Conservation (phyloP, 2,888 invertebrate species). For the Chrysolina americana region DNA sequence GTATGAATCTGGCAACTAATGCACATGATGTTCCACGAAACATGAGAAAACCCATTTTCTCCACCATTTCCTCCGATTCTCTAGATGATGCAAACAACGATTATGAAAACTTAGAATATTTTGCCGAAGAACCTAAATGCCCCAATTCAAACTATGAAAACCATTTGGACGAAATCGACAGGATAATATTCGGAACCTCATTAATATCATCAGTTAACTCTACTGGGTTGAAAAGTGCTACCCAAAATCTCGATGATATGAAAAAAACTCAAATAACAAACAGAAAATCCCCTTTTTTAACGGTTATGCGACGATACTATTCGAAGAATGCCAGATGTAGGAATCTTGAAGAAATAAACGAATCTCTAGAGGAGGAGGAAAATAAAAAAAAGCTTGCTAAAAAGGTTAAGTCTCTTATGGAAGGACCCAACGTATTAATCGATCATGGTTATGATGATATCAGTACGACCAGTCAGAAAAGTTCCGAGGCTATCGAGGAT, state of each 20-base stretch:
- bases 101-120: neutral
- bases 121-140: neutral
- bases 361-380: constrained; percentile 49
- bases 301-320: constrained; percentile 34
- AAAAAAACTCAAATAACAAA: neutral
- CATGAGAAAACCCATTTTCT: neutral
- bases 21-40: neutral
- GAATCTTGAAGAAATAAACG: constrained; percentile 50
- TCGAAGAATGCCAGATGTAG: constrained; percentile 42
- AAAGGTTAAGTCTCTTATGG: constrained; percentile 26
- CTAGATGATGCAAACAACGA: neutral
- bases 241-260: neutral
- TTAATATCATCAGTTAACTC: neutral
- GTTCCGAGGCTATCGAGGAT: neutral
- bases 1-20: neutral
- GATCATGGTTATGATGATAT: constrained; percentile 27
- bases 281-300: neutral
- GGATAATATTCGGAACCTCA: neutral
- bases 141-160: neutral
- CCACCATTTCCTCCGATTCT: neutral
- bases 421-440: constrained; percentile 9
- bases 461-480: neutral
- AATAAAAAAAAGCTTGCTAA: constrained; percentile 30
- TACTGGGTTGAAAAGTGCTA: neutral
- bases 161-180: neutral